A percentile compares a stretch with the other conserved stretches of the same genome.
phyloP scores from a whole-genome alignment of 2,113 vertebrate genomes.

The Rhabdornis inornatus region DNA sequence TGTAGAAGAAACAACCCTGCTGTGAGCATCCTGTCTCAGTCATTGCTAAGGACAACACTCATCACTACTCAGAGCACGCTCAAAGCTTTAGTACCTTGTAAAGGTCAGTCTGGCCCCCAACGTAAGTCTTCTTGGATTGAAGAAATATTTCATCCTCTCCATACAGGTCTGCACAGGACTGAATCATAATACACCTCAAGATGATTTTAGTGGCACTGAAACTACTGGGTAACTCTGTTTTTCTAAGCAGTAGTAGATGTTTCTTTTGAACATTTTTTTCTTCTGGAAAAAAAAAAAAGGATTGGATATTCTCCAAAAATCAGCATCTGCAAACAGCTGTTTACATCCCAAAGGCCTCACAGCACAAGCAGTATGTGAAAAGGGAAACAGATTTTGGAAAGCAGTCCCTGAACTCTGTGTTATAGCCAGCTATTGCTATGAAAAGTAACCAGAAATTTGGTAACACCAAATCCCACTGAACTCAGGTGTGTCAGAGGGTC shows the following conservation, averaged over 20 bases:
- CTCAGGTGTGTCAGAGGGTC: neutral
- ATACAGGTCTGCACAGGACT: neutral
- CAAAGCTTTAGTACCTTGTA: neutral
- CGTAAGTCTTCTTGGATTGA: rapidly evolving
- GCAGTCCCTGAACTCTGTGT: neutral
- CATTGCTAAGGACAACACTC: neutral
- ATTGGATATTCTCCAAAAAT: neutral
- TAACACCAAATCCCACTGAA: neutral
- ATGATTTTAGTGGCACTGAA: neutral
- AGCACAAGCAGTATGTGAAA: neutral
- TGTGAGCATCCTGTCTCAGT: neutral
- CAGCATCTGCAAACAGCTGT: conserved; percentile 2
- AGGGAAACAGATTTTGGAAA: neutral
- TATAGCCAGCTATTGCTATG: neutral
- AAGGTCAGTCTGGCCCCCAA: neutral
- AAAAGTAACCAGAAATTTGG: neutral
- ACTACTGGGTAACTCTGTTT: neutral
- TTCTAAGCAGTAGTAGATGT: neutral
- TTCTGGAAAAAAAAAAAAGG: neutral
- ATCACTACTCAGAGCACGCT: neutral
- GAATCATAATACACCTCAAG: neutral
- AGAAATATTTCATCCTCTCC: neutral
- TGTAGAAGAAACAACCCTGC: neutral
- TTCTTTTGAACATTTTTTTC: neutral
- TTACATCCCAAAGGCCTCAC: neutral